These are phyloP conservation scores for Parambassis ranga DNA, from an alignment of 2,797 vertebrate genomes.

Conservation along the genomic window DNA sequence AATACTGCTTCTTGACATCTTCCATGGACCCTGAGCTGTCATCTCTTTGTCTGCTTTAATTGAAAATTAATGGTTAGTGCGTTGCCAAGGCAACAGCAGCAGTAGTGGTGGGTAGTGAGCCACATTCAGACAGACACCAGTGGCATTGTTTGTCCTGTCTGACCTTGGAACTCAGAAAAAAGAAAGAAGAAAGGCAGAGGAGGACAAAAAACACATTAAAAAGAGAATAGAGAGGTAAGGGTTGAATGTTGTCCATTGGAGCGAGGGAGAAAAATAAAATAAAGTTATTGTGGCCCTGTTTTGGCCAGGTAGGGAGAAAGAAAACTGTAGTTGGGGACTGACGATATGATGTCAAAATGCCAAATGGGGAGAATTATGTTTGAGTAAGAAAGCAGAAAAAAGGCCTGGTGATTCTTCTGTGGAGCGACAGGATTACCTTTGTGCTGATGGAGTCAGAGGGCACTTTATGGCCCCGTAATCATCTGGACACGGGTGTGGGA, in stretches of 20 bases:
- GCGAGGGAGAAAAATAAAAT: slow-evolving; percentile 77
- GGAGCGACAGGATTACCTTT: slow-evolving; percentile 78
- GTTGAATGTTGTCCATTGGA: slow-evolving; percentile 79
- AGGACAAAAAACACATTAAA: slow-evolving; percentile 78
- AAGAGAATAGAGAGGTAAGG: slow-evolving; percentile 77
- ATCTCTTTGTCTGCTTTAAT: slow-evolving; percentile 99
- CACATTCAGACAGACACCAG: slow-evolving; percentile 93
- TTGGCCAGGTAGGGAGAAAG: slow-evolving; percentile 43
- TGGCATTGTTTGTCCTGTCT: slow-evolving; percentile 96
- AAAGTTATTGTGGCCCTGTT: slow-evolving; percentile 79
- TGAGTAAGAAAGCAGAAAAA: slow-evolving; percentile 79
- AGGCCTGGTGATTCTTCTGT: slow-evolving; percentile 67
- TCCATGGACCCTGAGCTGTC: slow-evolving; percentile 99
- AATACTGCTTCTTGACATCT: slow-evolving; percentile 99
- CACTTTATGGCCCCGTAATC: slow-evolving; percentile 69
- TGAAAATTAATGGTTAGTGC: slow-evolving; percentile 99
- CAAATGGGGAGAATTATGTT: slow-evolving; percentile 78
- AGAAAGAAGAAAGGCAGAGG: slow-evolving; percentile 76
- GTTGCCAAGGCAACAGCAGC: slow-evolving; percentile 96
- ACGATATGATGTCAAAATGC: slow-evolving; percentile 78
- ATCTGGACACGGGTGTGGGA: slow-evolving; percentile 62
- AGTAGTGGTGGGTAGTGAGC: slow-evolving; percentile 59
- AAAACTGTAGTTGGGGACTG: slow-evolving; percentile 41
- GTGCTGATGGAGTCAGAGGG: slow-evolving; percentile 78
- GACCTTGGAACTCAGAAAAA: slow-evolving; percentile 95